phyloP scores from a whole-genome alignment of 2,113 vertebrate genomes.

The Entosphenus tridentatus region DNA sequence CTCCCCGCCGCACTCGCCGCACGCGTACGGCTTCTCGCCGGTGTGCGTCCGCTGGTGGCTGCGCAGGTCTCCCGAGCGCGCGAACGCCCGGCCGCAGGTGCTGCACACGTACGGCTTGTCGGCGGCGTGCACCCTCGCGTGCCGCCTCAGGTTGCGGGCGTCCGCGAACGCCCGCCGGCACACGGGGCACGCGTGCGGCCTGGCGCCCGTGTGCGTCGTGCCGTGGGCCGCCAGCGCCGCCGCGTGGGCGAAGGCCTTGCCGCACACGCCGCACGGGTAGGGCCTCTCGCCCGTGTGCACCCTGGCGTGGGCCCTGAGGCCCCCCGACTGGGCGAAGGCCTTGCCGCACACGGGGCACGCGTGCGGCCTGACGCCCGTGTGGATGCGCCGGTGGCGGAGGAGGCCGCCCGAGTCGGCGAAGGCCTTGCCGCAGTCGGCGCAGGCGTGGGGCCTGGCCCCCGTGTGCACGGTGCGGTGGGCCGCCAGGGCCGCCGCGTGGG shows the following conservation, averaged over 20 bases:
- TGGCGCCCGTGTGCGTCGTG: neutral
- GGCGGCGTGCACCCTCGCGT: neutral
- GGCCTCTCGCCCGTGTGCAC: slow-evolving; percentile 2
- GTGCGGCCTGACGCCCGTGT: slow-evolving; percentile 65
- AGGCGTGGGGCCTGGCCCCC: slow-evolving; percentile 31
- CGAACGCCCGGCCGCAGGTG: slow-evolving; percentile 2
- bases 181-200: neutral
- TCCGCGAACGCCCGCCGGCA: neutral
- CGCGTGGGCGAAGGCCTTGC: neutral
- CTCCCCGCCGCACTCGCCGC: neutral
- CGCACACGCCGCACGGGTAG: neutral
- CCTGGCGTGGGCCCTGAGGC: neutral
- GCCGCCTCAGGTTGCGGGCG: neutral
- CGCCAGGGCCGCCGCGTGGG: neutral
- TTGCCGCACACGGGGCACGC: slow-evolving; percentile 52
- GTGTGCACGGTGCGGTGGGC: neutral
- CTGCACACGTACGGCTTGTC: neutral
- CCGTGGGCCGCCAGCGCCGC: neutral
- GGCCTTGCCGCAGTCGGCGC: slow-evolving; percentile 56
- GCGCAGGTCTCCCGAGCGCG: neutral
- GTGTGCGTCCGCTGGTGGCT: neutral
- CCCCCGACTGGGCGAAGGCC: neutral
- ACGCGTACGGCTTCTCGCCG: neutral
- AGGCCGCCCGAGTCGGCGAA: slow-evolving; percentile 68
- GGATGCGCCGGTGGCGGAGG: slow-evolving; percentile 66